A percentile compares a stretch with the other conserved stretches of the same genome.
Evolutionary conservation across 2,888 invertebrate species (phyloP).

Genomic region (Pomacea canaliculata): DNA sequence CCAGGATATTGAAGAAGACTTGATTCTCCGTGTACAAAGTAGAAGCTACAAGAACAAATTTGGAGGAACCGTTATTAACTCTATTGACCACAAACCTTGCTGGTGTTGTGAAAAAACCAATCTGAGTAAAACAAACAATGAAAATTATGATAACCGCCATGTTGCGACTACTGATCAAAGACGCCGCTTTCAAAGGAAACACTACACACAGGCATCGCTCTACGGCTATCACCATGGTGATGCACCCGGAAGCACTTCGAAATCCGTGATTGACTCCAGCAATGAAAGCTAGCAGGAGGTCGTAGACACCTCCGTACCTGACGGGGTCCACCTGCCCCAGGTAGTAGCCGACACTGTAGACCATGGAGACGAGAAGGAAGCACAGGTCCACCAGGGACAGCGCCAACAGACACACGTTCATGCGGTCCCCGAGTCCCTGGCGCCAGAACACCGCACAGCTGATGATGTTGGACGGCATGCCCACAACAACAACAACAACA

Average conservation of each 20-base stretch:
- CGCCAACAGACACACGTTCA: no score
- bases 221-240: slow-evolving; percentile 15
- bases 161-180: background rate
- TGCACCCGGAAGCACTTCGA: slow-evolving; percentile 8
- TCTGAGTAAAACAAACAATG: background rate
- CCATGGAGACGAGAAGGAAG: slow-evolving; percentile 1
- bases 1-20: no score
- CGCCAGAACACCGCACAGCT: no score
- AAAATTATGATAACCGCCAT: background rate
- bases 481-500: background rate
- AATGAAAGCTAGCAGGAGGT: background rate
- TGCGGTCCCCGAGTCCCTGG: no score
- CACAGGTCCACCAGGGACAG: slow-evolving; percentile 4
- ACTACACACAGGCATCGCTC: slow-evolving; percentile 11
- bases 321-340: background rate
- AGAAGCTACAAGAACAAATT: no score
- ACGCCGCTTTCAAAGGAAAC: background rate
- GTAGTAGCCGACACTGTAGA: background rate
- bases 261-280: slow-evolving; percentile 5
- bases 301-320: background rate
- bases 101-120: background rate
- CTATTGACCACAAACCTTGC: no score
- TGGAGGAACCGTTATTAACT: no score
- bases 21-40: no score
- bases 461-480: no score